Evolutionary conservation across 2,888 invertebrate genomes (phyloP), one percentile per base, ranked within the genome.

Genomic region (Ophion costatus): DNA sequence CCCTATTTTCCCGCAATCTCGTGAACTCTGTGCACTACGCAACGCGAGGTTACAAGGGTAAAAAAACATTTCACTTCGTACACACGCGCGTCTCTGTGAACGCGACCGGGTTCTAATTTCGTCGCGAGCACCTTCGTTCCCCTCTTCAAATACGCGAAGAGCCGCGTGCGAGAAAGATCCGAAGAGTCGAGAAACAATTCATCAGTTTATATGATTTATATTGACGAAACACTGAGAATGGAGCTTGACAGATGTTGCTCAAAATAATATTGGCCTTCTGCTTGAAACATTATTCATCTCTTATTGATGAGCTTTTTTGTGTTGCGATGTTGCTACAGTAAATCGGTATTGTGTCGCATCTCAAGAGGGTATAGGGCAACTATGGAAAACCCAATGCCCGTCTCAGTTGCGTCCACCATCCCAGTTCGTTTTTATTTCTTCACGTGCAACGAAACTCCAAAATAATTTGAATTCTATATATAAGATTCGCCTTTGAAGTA

Each of bases 1-100:
- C 69, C 45, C 67, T 45, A 69, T 80, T 80, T 71, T 57, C 42
- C 71, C 64, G 56, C 73, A 81, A 80, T 73, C 57, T 67, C 33
- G 42, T 51, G 67, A 38, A 61, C 70, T 84, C 79, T 73, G 70
- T 70, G 22, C 29, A 74, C 11, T 45, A 29, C 79, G 76, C 80
- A 80, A 80, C 63, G 45, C 33, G 42, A 33, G 42, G 24, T 71
- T 79, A 64, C 69, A 45, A 82, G 78, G 64, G 64, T 33, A 71
- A 69, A 57, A 70, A n/a, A 57, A 71, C 33, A 57, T 22, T 10
- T 33, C 14, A 56, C 56, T 57, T 17, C 69, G 10, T 33, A 71
- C 24, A 71, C 9, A 6, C 22, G 7, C 22, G 59, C 9, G 59
- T 51, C 9, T 51, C 24, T 24, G 24, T 24, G 24, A 24, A 24